These are phyloP conservation scores for Embiotoca jacksoni DNA, from an alignment of 2,113 vertebrate species.

Conservation along the genomic window DNA sequence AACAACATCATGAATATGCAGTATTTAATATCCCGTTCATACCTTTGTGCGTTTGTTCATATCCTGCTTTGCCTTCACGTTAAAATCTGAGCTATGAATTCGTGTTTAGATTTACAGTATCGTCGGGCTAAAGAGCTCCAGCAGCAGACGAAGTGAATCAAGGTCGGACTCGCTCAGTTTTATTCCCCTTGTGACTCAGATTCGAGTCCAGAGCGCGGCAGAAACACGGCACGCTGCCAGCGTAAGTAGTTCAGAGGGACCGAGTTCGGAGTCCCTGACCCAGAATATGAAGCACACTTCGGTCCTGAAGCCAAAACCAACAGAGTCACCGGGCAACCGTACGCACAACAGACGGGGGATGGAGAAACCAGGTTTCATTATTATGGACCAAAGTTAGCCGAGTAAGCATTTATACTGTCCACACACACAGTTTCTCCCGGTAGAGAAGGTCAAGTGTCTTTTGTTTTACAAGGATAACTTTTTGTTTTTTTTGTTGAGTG, in stretches of 20 bases:
- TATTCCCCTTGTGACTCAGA: neutral
- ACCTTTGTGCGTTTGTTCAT: too few species aligned
- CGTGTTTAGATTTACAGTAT: too few species aligned
- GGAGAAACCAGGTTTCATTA: conserved; percentile 40
- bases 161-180: neutral
- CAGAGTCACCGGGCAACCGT: conserved; percentile 42
- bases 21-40: too few species aligned
- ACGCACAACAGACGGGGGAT: conserved; percentile 21
- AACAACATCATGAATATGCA: too few species aligned
- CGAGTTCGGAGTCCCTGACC: conserved; percentile 36
- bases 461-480: neutral
- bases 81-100: too few species aligned
- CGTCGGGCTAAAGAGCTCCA: too few species aligned
- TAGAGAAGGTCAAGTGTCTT: neutral
- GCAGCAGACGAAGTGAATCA: neutral
- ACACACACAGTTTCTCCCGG: neutral
- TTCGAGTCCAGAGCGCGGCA: neutral
- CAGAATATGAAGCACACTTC: conserved; percentile 34
- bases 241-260: conserved; percentile 26
- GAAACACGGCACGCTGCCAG: neutral
- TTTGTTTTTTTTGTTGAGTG: neutral
- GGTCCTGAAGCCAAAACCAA: conserved; percentile 35
- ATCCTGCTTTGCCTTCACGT: too few species aligned
- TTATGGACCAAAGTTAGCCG: neutral
- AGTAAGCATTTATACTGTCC: neutral